Conservation (phyloP, 1,140 invertebrate genomes). For the Leptopilina boulardi region DNA sequence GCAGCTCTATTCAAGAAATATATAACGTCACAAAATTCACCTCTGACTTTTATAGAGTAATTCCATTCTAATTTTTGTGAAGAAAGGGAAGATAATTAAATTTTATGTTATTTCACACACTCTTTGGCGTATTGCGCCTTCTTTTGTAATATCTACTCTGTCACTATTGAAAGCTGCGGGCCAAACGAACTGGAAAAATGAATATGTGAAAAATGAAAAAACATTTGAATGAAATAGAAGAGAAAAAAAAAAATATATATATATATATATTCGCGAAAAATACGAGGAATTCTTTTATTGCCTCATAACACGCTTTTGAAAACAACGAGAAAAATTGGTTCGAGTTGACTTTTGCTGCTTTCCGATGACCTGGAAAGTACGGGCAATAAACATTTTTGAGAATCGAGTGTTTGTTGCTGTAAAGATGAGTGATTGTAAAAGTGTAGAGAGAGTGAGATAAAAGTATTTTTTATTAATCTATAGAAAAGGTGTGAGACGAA, state of each 20-base stretch:
- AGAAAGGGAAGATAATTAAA: neutral
- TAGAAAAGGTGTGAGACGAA: no score
- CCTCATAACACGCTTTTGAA: neutral
- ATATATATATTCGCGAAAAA: neutral
- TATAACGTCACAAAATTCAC: slow-evolving; percentile 9
- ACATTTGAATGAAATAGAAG: neutral
- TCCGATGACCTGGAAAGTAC: neutral
- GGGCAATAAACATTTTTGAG: neutral
- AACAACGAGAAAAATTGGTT: slow-evolving; percentile 4
- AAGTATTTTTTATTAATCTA: neutral
- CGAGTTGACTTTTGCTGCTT: slow-evolving; percentile 4
- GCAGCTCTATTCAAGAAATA: no score
- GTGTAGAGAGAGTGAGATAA: neutral
- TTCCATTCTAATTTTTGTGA: neutral
- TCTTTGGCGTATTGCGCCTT: neutral
- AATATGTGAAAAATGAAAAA: neutral
- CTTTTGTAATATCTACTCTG: neutral
- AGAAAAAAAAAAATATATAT: neutral
- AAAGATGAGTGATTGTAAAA: neutral
- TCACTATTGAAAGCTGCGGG: neutral
- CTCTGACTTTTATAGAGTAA: neutral
- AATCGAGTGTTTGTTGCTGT: neutral
- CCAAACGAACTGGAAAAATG: slow-evolving; percentile 20
- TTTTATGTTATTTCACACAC: neutral
- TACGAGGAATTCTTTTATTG: slow-evolving; percentile 12